Evolutionary conservation across 2,797 vertebrate species (phyloP).

Genomic region (Bradypodion ventrale): DNA sequence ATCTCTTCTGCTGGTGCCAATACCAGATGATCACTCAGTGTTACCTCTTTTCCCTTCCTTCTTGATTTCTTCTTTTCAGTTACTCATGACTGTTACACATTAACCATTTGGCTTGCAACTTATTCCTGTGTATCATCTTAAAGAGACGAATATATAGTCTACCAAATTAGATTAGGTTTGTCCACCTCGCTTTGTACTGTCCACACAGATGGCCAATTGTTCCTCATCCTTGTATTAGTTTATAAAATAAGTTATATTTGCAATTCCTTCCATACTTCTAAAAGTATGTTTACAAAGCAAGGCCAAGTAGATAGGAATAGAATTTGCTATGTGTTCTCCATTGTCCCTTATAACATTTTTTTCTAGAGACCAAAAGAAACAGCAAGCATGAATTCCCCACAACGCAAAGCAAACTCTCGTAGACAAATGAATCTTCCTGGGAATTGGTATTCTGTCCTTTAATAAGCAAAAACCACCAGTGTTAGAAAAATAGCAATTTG

Average conservation of each 20-base stretch:
- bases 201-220: neutral
- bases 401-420: neutral
- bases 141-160: neutral
- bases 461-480: neutral
- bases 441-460: neutral
- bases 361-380: neutral
- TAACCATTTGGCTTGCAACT: neutral
- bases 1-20: constrained; percentile 55
- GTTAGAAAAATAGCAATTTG: neutral
- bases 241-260: too few relatives aligned
- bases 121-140: neutral
- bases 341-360: neutral
- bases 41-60: neutral
- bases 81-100: constrained; percentile 37
- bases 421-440: neutral
- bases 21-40: constrained; percentile 51
- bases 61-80: constrained; percentile 34
- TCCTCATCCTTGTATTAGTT: neutral
- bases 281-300: neutral
- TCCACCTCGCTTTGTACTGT: neutral
- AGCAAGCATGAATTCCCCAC: neutral
- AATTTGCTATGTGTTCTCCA: neutral
- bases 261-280: neutral
- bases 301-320: neutral
- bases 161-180: neutral